These are phyloP conservation scores for Latrodectus geometricus DNA, from an alignment of 1,140 invertebrate species.

Conservation along the genomic window DNA sequence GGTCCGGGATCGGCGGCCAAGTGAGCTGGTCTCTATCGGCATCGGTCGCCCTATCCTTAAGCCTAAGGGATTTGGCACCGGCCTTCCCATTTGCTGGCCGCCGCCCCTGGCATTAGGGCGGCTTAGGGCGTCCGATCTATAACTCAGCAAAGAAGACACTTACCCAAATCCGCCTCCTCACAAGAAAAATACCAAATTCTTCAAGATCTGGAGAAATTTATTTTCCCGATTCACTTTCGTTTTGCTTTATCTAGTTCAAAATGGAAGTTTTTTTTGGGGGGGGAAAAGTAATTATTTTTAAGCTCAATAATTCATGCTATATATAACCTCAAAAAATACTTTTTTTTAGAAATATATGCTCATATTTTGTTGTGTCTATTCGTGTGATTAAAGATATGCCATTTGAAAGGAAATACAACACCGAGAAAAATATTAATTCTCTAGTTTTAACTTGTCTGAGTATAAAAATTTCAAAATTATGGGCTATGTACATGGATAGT, in stretches of 20 bases:
- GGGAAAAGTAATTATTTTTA: too few species aligned
- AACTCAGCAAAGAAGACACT: conserved; percentile 27
- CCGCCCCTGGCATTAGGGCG: conserved; percentile 40
- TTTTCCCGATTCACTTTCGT: background rate
- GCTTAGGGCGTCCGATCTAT: conserved; percentile 49
- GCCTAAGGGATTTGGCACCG: conserved; percentile 55
- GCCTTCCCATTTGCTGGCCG: conserved; percentile 57
- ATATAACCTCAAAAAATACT: too few species aligned
- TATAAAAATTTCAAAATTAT: too few species aligned
- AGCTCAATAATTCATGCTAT: too few species aligned
- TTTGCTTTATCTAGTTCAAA: background rate
- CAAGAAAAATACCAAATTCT: background rate
- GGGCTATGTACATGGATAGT: too few species aligned
- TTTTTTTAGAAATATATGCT: too few species aligned
- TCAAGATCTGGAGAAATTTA: background rate
- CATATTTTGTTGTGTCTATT: too few species aligned
- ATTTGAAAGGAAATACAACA: too few species aligned
- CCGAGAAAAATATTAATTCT: too few species aligned
- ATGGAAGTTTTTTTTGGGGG: background rate
- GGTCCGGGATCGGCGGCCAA: conserved; percentile 41
- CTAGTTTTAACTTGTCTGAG: too few species aligned
- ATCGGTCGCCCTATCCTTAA: conserved; percentile 31
- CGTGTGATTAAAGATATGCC: too few species aligned
- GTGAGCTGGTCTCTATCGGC: conserved; percentile 26
- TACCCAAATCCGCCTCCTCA: background rate